These are phyloP conservation scores for Babyrousa celebensis DNA, from an alignment of 2,797 vertebrate genomes.

Conservation along the genomic window DNA sequence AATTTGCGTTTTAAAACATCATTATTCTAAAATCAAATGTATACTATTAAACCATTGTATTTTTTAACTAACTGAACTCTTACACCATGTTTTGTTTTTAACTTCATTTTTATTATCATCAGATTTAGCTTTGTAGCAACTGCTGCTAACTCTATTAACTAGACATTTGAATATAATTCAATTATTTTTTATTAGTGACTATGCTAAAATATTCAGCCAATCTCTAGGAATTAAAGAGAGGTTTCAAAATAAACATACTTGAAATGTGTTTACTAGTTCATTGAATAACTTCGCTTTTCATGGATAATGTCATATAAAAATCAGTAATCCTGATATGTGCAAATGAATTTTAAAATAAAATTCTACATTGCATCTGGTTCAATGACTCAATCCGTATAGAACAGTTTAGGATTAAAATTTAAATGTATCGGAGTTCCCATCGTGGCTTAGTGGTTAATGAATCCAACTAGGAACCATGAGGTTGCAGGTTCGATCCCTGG, in stretches of 20 bases:
- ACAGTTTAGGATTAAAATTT: not conserved
- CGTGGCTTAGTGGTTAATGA: too few relatives aligned
- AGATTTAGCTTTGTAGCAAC: not conserved
- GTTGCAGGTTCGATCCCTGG: too few relatives aligned
- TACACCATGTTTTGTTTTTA: not conserved
- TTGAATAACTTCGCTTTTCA: not conserved
- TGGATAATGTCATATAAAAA: constrained; percentile 23
- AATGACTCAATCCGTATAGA: not conserved
- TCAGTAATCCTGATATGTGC: not conserved
- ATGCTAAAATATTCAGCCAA: not conserved
- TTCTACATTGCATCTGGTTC: not conserved
- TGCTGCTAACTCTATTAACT: constrained; percentile 4
- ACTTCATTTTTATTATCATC: constrained; percentile 28
- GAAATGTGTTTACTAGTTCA: not conserved
- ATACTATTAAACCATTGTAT: not conserved
- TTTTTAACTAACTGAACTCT: not conserved
- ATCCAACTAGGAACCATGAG: too few relatives aligned
- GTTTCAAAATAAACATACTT: constrained; percentile 35
- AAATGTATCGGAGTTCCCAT: not conserved
- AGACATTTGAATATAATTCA: not conserved
- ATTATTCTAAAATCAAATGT: constrained; percentile 1
- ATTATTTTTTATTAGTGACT: constrained; percentile 37
- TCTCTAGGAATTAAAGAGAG: not conserved
- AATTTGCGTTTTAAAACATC: constrained; percentile 15
- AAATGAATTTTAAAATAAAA: constrained; percentile 18